These are phyloP conservation scores for Steromphala cineraria DNA, from an alignment of 2,888 invertebrate species.

Conservation along the genomic window DNA sequence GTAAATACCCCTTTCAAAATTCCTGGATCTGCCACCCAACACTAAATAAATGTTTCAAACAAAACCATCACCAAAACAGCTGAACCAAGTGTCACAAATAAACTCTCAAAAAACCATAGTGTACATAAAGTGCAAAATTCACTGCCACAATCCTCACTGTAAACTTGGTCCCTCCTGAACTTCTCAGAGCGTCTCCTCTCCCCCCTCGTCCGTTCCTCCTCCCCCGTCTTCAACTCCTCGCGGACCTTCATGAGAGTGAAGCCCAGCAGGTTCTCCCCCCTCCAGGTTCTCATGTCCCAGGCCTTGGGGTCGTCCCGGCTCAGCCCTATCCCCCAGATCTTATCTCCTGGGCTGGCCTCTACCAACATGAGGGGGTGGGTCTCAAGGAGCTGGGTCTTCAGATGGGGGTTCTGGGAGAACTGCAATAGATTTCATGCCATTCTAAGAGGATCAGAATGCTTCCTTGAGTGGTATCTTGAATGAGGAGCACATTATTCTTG, in stretches of 20 bases:
- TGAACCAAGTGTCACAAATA: too few species aligned
- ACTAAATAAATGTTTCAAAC: too few species aligned
- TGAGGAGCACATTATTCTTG: too few species aligned
- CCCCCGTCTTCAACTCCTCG: constrained; percentile 47
- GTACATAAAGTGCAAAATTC: not conserved
- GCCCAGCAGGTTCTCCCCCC: constrained; percentile 65
- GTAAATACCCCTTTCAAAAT: too few species aligned
- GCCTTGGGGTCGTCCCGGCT: constrained; percentile 51
- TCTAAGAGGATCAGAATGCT: too few species aligned
- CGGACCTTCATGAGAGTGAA: constrained; percentile 63
- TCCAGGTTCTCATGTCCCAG: constrained; percentile 53
- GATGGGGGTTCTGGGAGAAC: constrained; percentile 64
- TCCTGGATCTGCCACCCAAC: too few species aligned
- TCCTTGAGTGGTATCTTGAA: too few species aligned
- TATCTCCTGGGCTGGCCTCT: constrained; percentile 62
- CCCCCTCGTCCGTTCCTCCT: not conserved
- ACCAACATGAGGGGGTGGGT: constrained; percentile 60
- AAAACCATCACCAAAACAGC: too few species aligned
- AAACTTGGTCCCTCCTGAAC: too few species aligned
- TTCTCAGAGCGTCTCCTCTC: not conserved
- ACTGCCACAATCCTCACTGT: not conserved
- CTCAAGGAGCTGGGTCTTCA: constrained; percentile 48
- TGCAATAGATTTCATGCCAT: constrained; percentile 30
- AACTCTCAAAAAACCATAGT: too few species aligned
- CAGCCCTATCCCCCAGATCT: constrained; percentile 70